These are phyloP conservation scores for Agonopterix subpropinquella DNA, from an alignment of 2,888 invertebrate species.

Conservation along the genomic window DNA sequence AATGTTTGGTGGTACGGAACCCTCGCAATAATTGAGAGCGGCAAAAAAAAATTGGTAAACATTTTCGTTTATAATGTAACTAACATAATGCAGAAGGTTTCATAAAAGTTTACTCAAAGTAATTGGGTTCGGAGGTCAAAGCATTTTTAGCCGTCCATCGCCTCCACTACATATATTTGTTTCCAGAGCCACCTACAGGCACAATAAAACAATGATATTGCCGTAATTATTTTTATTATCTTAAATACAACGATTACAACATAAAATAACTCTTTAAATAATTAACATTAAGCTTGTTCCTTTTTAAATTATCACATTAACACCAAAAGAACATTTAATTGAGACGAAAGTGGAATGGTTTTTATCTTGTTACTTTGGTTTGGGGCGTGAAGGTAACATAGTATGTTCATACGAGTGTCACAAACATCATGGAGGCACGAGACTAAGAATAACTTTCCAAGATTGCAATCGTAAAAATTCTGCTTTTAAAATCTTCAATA, in stretches of 20 bases:
- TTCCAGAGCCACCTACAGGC: too few relatives aligned
- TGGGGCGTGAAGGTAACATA: slow-evolving; percentile 25
- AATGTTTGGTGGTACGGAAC: too few relatives aligned
- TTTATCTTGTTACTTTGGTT: slow-evolving; percentile 28
- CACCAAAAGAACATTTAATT: slow-evolving; percentile 50
- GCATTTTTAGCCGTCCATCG: too few relatives aligned
- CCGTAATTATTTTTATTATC: slow-evolving; percentile 56
- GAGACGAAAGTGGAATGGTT: slow-evolving; percentile 61
- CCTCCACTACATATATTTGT: too few relatives aligned
- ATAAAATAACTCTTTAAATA: slow-evolving; percentile 69
- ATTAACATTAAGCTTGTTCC: slow-evolving; percentile 70
- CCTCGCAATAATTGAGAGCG: too few relatives aligned
- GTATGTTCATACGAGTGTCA: slow-evolving; percentile 2
- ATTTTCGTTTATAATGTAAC: too few relatives aligned
- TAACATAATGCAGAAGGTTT: too few relatives aligned
- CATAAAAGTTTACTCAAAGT: too few relatives aligned
- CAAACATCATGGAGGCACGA: neutral
- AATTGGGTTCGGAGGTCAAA: too few relatives aligned
- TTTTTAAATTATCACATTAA: slow-evolving; percentile 63
- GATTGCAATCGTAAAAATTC: too few relatives aligned
- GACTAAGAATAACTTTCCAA: neutral
- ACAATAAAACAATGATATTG: slow-evolving; percentile 15
- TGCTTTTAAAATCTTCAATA: too few relatives aligned
- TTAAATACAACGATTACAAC: slow-evolving; percentile 72
- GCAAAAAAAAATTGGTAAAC: too few relatives aligned